phyloP scores from a whole-genome alignment of 2,113 vertebrate genomes.

The Saguinus imperator region DNA sequence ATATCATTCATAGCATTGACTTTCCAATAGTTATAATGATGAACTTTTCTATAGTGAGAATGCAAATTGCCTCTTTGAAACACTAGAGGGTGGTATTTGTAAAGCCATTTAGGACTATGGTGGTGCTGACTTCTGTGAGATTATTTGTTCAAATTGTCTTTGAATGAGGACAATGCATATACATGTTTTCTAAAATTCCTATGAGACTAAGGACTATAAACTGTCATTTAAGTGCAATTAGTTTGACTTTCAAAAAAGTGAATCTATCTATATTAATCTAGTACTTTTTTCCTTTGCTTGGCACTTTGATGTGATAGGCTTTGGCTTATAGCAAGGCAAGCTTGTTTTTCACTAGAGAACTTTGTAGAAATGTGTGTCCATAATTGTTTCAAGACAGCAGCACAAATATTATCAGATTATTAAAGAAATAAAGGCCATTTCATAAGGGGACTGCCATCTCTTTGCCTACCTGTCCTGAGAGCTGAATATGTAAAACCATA shows the following conservation, averaged over 20 bases:
- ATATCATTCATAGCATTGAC: not conserved
- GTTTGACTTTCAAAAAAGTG: not conserved
- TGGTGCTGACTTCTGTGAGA: not conserved
- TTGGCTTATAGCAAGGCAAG: not conserved
- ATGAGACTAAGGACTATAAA: not conserved
- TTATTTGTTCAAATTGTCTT: conserved; percentile 41
- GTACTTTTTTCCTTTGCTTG: not conserved
- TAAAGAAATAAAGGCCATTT: conserved; percentile 12
- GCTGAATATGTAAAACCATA: not conserved
- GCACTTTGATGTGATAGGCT: not conserved
- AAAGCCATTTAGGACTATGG: conserved; percentile 56
- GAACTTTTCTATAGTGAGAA: conserved; percentile 7
- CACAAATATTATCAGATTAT: not conserved
- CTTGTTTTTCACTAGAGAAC: not conserved
- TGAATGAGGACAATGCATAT: not conserved
- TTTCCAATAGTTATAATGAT: not conserved
- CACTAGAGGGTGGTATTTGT: conserved; percentile 78
- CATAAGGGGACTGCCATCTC: not conserved
- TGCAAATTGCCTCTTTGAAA: conserved; percentile 65
- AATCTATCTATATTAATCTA: not conserved
- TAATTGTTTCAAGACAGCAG: conserved; percentile 10
- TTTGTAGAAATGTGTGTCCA: not conserved
- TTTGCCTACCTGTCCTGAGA: not conserved
- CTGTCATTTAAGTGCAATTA: not conserved
- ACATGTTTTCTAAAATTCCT: not conserved